These are phyloP conservation scores for Torymus auratus DNA, from an alignment of 2,888 invertebrate genomes.

Conservation along the genomic window DNA sequence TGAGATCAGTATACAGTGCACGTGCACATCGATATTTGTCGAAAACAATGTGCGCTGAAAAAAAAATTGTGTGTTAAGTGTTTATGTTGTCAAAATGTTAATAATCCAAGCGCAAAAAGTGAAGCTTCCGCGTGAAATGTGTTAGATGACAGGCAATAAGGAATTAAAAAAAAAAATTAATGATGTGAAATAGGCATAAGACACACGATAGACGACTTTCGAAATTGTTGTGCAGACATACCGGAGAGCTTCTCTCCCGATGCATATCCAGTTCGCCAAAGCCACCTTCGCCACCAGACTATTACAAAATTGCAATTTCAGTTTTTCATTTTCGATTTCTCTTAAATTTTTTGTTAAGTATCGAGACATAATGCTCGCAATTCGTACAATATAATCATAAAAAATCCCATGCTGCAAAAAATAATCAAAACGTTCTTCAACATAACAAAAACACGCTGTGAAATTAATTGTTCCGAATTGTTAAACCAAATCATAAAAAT, in stretches of 20 bases:
- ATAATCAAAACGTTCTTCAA: neutral
- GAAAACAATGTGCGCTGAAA: neutral
- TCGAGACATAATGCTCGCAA: constrained; percentile 19
- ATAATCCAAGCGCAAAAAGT: constrained; percentile 25
- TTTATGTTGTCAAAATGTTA: constrained; percentile 18
- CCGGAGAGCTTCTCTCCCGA: constrained; percentile 75
- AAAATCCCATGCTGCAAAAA: constrained; percentile 37
- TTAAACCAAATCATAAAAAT: neutral
- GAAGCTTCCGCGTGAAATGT: neutral
- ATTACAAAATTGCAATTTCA: constrained; percentile 67
- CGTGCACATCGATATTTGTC: neutral
- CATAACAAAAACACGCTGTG: constrained; percentile 4
- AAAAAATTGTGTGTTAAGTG: constrained; percentile 7
- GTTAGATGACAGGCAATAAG: constrained; percentile 21
- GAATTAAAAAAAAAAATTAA: constrained; percentile 25
- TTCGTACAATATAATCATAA: constrained; percentile 17
- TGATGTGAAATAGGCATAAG: constrained; percentile 24
- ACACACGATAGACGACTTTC: constrained; percentile 56
- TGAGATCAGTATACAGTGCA: constrained; percentile 1
- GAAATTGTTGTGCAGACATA: constrained; percentile 68
- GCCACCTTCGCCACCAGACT: constrained; percentile 76
- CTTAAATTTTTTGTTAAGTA: constrained; percentile 14
- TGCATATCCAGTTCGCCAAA: constrained; percentile 74
- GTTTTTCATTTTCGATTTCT: constrained; percentile 30
- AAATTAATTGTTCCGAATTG: neutral